phyloP scores from a whole-genome alignment of 1,140 invertebrate genomes.

The Polypedilum vanderplanki region DNA sequence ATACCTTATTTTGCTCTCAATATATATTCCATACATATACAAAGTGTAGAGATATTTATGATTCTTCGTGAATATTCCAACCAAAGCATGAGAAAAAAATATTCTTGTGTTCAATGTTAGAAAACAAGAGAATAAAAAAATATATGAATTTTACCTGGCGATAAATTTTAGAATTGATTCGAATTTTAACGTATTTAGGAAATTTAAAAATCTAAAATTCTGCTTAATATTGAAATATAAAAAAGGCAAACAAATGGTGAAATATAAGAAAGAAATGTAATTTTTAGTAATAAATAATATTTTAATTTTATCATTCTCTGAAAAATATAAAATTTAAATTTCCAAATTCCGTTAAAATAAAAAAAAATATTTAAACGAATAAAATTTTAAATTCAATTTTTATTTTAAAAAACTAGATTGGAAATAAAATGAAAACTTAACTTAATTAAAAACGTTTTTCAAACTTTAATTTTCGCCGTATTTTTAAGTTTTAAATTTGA shows the following conservation, averaged over 20 bases:
- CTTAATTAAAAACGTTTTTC: no score
- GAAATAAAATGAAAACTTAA: no score
- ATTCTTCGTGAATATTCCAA: background rate
- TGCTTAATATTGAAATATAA: background rate
- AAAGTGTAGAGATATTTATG: slow-evolving; percentile 18
- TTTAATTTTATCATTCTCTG: no score
- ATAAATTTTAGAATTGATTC: background rate
- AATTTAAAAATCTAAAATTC: background rate
- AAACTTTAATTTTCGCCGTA: no score
- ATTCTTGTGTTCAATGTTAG: background rate
- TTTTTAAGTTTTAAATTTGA: no score
- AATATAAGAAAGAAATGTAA: background rate
- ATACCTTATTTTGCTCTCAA: background rate
- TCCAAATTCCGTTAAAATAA: no score
- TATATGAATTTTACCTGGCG: background rate
- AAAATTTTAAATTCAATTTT: no score
- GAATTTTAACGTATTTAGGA: background rate
- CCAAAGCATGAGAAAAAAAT: background rate
- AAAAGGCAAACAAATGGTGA: no score
- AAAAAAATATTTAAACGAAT: no score
- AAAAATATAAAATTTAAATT: no score
- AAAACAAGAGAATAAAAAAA: background rate
- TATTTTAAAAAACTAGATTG: no score
- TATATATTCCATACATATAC: background rate
- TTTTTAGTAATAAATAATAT: no score